Conservation (phyloP, 2,113 vertebrate species). For the Illadopsis cleaveri region DNA sequence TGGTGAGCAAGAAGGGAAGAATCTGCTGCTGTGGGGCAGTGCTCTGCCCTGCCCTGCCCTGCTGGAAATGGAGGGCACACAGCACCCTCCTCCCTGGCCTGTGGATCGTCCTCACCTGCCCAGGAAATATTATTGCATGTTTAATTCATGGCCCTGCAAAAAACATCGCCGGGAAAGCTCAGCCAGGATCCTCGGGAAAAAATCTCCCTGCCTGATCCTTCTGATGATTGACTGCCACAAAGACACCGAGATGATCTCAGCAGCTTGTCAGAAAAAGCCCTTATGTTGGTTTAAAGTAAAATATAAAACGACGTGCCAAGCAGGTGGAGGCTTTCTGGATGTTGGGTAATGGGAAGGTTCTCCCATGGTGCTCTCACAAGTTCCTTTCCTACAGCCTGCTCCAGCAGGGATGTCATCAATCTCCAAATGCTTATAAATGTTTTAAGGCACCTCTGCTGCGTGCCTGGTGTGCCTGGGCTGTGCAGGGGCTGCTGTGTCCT, state of each 20-base stretch:
- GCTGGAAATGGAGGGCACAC: background rate
- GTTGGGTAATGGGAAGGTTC: background rate
- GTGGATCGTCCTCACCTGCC: background rate
- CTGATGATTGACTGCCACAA: background rate
- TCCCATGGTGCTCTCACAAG: background rate
- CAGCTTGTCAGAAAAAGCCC: background rate
- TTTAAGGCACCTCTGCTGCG: background rate
- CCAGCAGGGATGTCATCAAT: background rate
- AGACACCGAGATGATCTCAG: background rate
- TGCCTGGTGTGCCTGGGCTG: background rate
- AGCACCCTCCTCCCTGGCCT: background rate
- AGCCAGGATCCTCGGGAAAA: no score
- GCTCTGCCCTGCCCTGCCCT: background rate
- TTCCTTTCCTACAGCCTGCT: background rate
- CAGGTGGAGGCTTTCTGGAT: background rate
- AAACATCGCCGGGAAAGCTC: rapidly evolving
- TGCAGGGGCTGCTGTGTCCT: background rate
- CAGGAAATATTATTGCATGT: background rate
- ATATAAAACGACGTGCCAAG: rapidly evolving
- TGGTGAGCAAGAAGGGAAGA: background rate
- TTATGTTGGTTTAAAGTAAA: background rate
- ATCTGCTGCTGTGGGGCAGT: background rate
- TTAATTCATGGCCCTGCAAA: background rate
- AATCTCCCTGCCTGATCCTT: background rate
- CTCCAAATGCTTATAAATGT: background rate